phyloP scores from a whole-genome alignment of 2,113 vertebrate genomes.

The Antechinus flavipes region DNA sequence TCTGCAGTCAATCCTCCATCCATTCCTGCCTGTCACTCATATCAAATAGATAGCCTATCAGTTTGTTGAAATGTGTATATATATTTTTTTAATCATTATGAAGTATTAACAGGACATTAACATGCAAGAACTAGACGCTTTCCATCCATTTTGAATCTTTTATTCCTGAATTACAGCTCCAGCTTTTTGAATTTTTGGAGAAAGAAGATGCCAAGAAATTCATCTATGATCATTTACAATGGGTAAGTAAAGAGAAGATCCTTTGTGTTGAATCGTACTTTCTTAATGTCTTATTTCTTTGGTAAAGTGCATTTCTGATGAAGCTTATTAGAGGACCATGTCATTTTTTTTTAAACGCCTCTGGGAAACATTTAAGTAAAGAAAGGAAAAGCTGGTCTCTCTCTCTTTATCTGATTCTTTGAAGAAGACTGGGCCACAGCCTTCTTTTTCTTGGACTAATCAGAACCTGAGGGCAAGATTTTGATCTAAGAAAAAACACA shows the following conservation, averaged over 20 bases:
- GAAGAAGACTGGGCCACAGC: conserved; percentile 47
- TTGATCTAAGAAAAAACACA: neutral
- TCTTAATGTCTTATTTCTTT: conserved; percentile 45
- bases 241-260: conserved; percentile 83
- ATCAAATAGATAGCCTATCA: neutral
- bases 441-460: conserved; percentile 32
- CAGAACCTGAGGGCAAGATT: conserved; percentile 23
- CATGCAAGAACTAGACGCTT: neutral
- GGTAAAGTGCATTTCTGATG: neutral
- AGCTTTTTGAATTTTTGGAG: conserved; percentile 88
- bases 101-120: conserved; percentile 21
- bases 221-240: conserved; percentile 87
- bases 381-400: conserved; percentile 36
- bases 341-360: conserved; percentile 31
- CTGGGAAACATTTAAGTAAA: conserved; percentile 27
- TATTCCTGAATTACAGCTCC: conserved; percentile 81
- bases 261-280: conserved; percentile 23
- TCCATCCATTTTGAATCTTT: conserved; percentile 12
- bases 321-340: conserved; percentile 47
- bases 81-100: conserved; percentile 34
- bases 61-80: conserved; percentile 3
- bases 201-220: conserved; percentile 87
- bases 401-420: conserved; percentile 18
- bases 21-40: neutral
- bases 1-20: neutral